Evolutionary conservation across 2,113 vertebrate genomes (phyloP), one percentile per base, ranked within the genome.

Genomic region (Pygoscelis adeliae): DNA sequence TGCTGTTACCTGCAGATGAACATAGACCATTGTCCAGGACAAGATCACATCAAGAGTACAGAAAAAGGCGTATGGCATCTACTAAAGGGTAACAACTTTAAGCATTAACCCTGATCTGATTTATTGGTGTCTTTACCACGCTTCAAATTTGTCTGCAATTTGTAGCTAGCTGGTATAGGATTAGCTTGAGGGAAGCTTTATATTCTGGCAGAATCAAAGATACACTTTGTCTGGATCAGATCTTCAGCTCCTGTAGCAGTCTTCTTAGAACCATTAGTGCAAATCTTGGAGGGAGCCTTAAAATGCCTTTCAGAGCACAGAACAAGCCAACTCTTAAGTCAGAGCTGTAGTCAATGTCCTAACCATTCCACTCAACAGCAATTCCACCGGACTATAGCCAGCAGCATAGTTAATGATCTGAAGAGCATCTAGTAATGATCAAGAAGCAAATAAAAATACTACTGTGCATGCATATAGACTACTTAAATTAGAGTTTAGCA

Each of bases 41-140:
- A 61, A 88, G 49, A 30, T 36, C 89, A 22, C 22, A 87, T 89
- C 93, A 58, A 3, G 38, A 49, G 15, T 59, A 42, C 65, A 84
- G 58, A 59, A 49, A 19, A 65, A 90, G 61, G 6, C 6, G 0
- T 4, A 10, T 53, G n/a, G 15, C 70, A 53, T 94, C 96, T 63
- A 47, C 90, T 49, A 90, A 59, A 93, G 49, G 98, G 98, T 98
- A 97, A 97, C 10, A 52, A 19, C 47, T 81, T 77, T 5, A 70
- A 78, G 25, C 22, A n/a, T 74, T 59, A 69, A 63, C n/a, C 7
- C 7, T 84, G 11, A 46, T 73, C 13, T 83, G 7, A 36, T 59
- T 5, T 42, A 11, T n/a, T 69, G 10, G 10, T 77, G 10, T 78
- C 26, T 73, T 30, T 50, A 32, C 23, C n/a, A 18, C 14, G 7